Evolutionary conservation across 2,113 vertebrate genomes (phyloP).

Genomic region (Protobothrops mucrosquamatus): DNA sequence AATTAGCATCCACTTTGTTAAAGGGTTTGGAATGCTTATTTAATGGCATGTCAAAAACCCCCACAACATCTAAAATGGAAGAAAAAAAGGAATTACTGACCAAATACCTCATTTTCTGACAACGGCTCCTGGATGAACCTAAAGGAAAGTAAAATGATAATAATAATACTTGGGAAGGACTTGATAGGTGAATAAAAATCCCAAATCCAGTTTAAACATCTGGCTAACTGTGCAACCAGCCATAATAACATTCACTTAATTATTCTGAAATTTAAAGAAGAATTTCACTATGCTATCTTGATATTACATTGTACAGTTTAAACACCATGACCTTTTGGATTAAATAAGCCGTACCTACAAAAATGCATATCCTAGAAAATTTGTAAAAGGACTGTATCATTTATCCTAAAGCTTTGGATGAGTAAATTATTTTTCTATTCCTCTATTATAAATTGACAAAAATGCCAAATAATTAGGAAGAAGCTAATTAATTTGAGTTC

Average conservation of each 20-base stretch:
- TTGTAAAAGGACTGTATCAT: neutral
- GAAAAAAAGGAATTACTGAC: slow-evolving; percentile 71
- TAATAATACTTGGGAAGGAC: slow-evolving; percentile 25
- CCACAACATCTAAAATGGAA: slow-evolving; percentile 44
- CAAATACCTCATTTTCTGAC: slow-evolving; percentile 83
- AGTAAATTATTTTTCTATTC: slow-evolving; percentile 14
- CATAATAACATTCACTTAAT: slow-evolving; percentile 35
- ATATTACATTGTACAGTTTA: neutral
- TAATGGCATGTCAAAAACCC: slow-evolving; percentile 5
- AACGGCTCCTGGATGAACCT: slow-evolving; percentile 78
- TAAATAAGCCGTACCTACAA: neutral
- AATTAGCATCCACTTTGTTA: neutral
- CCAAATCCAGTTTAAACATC: neutral
- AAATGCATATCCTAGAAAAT: neutral
- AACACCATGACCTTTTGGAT: neutral
- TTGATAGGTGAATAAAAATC: neutral
- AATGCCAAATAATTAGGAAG: neutral
- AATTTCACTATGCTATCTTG: slow-evolving; percentile 38
- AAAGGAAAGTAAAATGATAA: slow-evolving; percentile 47
- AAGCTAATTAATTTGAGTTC: neutral
- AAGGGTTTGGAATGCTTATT: neutral
- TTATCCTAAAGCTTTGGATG: slow-evolving; percentile 6
- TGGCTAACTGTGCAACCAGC: neutral
- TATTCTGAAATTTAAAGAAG: slow-evolving; percentile 37
- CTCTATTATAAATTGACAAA: neutral